Evolutionary conservation across 2,888 invertebrate genomes (phyloP).

Genomic region (Leucophenga montana): DNA sequence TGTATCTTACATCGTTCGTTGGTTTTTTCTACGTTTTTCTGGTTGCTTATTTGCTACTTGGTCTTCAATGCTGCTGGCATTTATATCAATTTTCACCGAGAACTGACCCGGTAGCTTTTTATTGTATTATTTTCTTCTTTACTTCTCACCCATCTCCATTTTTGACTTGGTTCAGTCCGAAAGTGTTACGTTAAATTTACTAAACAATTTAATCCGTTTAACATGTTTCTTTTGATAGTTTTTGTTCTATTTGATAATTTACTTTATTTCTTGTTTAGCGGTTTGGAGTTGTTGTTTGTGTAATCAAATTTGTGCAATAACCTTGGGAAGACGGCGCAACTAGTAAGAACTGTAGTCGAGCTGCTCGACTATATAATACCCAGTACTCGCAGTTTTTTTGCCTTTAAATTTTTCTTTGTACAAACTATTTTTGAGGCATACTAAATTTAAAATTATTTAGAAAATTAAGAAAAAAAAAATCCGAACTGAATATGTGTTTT

Average conservation of each 20-base stretch:
- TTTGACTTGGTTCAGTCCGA: neutral
- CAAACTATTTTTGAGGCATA: too few species aligned
- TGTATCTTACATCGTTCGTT: constrained; percentile 14
- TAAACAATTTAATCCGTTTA: constrained; percentile 22
- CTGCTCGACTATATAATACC: too few species aligned
- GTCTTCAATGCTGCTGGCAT: neutral
- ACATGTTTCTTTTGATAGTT: neutral
- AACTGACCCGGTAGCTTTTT: neutral
- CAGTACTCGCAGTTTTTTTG: too few species aligned
- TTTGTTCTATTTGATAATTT: neutral
- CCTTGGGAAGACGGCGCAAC: too few species aligned
- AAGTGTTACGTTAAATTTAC: constrained; percentile 20
- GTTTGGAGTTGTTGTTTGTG: neutral
- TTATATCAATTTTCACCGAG: neutral
- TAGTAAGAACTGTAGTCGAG: too few species aligned
- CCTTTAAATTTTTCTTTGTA: too few species aligned
- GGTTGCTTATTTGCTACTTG: neutral
- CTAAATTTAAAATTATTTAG: too few species aligned
- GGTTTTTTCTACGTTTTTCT: neutral
- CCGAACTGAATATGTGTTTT: too few species aligned
- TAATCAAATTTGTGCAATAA: too few species aligned
- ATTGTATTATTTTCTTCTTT: constrained; percentile 4
- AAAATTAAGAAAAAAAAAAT: too few species aligned
- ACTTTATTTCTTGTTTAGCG: neutral
- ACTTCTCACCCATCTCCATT: neutral